Base-by-base conservation (phyloP, 2,113 vertebrate genomes). In the Nerophis lumbriciformis region DNA sequence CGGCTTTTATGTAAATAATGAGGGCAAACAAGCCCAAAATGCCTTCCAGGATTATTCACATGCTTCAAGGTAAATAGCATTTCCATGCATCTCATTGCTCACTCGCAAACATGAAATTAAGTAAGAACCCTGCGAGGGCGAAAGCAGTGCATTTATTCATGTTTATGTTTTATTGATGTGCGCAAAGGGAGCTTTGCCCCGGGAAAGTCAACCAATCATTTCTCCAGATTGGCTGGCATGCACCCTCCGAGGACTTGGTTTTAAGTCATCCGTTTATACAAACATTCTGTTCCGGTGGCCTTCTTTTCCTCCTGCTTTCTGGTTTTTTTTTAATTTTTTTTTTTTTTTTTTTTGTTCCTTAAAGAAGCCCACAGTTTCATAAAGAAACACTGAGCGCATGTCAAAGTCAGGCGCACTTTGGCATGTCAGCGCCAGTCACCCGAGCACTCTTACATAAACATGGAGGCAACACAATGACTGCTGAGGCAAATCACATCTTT, bases 151-250 rank as follows among this genome's bases (percentile, higher is more conserved):
- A 88, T 87, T 89, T 90, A 90, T 90, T 90, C 86, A 90, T 88
- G 83, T 88, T 90, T 89, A 91, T 89, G 88, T 89, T 90, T 89
- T 90, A 91, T 90, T 91, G 89, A 91, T 91, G 88, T 83, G 84
- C 83, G 87, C 82, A 85, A 87, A 84, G 78, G 88, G 78, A 88
- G 81, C 80, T 61, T 83, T 86, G 88, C 89, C 87, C 69, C 69
- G 3, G 83, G 87, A 88, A 86, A 88, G 85, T 85, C 84, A 89
- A 88, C 86, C 87, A 90, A 90, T 90, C 85, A 89, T 90, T 84
- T 85, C 55, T 86, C 83, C 70, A 80, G 82, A 86, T 87, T 87
- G 83, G 76, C 81, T 86, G 79, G 58, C 87, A 44, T 57, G 55
- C 55, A 72, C 77, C 77, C 83, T 88, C 77, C 15, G 37, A 86